Conservation (phyloP, 2,797 vertebrate species). For the Xerus rutilus region DNA sequence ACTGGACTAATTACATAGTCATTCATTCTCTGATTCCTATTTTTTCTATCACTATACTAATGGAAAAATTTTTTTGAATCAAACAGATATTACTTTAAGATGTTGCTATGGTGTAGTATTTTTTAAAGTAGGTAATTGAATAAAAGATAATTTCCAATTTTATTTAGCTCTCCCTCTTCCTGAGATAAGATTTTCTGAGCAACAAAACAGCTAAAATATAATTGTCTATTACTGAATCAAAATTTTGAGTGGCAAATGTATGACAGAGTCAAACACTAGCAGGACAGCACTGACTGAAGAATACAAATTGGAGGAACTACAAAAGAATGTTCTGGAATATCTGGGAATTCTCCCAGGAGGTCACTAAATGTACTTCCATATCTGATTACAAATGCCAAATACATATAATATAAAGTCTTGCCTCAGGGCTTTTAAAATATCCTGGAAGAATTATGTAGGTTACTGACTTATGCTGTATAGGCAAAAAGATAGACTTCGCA, state of each 20-base stretch:
- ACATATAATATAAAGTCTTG: slow-evolving; percentile 39
- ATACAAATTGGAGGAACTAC: slow-evolving; percentile 21
- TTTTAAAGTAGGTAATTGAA: neutral
- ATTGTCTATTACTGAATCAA: slow-evolving; percentile 33
- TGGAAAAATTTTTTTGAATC: neutral
- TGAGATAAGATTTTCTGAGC: neutral
- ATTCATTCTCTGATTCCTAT: neutral
- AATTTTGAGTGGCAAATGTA: neutral
- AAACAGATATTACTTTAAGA: neutral
- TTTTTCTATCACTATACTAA: neutral
- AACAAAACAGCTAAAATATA: neutral
- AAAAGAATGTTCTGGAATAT: slow-evolving; percentile 39
- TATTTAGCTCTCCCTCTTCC: neutral
- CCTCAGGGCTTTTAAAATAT: slow-evolving; percentile 57
- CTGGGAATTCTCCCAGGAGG: slow-evolving; percentile 64
- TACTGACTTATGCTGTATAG: slow-evolving; percentile 62
- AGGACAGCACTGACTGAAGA: neutral
- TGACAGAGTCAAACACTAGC: slow-evolving; percentile 19
- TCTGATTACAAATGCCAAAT: slow-evolving; percentile 52
- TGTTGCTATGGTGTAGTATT: neutral
- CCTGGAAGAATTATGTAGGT: slow-evolving; percentile 70
- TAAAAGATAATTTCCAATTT: neutral
- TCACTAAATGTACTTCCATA: slow-evolving; percentile 17
- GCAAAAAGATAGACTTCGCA: slow-evolving; percentile 70
- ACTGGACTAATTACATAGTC: neutral